Conservation (phyloP, 2,113 vertebrate genomes). For the Mungos mungo region DNA sequence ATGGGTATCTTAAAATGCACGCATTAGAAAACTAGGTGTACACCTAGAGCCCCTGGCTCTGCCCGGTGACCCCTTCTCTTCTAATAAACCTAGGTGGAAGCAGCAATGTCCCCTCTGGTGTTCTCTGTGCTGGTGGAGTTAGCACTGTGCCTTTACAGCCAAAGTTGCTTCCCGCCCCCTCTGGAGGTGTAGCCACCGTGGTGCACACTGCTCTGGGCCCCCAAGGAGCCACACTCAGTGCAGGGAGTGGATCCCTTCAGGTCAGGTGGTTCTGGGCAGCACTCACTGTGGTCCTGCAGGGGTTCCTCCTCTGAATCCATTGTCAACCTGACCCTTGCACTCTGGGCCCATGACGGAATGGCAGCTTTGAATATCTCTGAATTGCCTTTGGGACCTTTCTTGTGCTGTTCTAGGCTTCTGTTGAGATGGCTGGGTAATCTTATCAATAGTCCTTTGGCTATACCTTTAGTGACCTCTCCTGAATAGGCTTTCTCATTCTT, state of each 20-base stretch:
- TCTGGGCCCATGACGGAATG: neutral
- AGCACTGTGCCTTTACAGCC: neutral
- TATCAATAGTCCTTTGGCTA: neutral
- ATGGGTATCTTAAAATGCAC: neutral
- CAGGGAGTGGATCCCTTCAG: no score
- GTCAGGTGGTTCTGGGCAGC: neutral
- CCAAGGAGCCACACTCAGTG: neutral
- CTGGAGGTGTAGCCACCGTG: neutral
- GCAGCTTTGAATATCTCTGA: neutral
- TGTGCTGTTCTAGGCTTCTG: neutral
- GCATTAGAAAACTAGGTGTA: neutral
- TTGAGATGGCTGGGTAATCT: neutral
- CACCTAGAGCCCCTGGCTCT: neutral
- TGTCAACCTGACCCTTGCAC: neutral
- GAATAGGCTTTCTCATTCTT: neutral
- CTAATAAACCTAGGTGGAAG: neutral
- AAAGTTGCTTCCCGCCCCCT: neutral
- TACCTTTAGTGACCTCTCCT: neutral
- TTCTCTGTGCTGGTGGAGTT: neutral
- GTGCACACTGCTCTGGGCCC: no score
- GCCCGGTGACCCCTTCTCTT: neutral
- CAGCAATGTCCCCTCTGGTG: neutral
- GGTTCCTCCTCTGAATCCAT: neutral
- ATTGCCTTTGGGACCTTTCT: neutral
- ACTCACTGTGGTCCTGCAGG: neutral